Conservation (phyloP, 2,888 invertebrate species). For the Didymodactylos carnosus region DNA sequence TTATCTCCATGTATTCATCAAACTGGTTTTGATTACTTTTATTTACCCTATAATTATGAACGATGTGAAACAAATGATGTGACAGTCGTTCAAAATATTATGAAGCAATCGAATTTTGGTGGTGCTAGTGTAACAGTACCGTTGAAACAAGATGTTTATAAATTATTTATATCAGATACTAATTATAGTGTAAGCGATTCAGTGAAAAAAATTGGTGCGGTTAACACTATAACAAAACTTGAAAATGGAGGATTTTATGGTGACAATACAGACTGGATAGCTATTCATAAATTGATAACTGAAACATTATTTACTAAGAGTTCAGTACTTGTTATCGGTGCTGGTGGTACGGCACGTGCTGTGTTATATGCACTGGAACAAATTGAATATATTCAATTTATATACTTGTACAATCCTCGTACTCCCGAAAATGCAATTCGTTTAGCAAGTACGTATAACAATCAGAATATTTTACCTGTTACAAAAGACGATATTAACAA, state of each 20-base stretch:
- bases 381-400: background rate
- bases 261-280: background rate
- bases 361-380: background rate
- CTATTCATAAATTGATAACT: background rate
- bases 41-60: background rate
- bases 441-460: too few species aligned
- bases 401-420: background rate
- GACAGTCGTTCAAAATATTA: background rate
- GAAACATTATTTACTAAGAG: background rate
- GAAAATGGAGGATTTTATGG: background rate
- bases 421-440: background rate
- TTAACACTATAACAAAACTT: background rate
- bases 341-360: background rate
- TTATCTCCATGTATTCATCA: background rate
- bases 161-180: background rate
- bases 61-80: background rate
- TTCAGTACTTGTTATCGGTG: background rate
- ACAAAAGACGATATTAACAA: background rate
- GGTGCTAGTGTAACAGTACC: background rate
- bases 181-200: background rate
- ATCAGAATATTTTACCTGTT: background rate
- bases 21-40: background rate
- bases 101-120: background rate
- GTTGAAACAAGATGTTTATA: too few species aligned
- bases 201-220: background rate